Conservation (phyloP, 2,113 vertebrate species). For the Dipodomys merriami region DNA sequence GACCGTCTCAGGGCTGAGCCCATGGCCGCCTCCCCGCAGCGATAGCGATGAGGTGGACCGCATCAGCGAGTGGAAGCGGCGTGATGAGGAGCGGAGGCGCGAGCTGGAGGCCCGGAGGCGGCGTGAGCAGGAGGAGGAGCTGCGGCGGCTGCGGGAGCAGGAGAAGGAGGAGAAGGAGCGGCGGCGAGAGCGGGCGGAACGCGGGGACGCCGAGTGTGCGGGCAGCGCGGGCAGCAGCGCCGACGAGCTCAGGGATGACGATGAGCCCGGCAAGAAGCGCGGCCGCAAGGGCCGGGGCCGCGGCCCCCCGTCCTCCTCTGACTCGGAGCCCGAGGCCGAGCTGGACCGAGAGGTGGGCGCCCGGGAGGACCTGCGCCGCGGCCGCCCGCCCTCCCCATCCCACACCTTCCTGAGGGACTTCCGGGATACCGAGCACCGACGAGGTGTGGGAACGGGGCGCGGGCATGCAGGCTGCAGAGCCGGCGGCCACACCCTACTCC, state of each 20-base stretch:
- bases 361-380: background rate
- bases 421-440: no score
- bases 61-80: conserved; percentile 97
- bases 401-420: no score
- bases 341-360: conserved; percentile 84
- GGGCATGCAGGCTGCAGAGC: no score
- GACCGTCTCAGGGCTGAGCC: background rate
- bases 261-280: conserved; percentile 91
- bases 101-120: conserved; percentile 96
- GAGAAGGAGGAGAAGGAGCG: conserved; percentile 95
- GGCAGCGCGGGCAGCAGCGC: conserved; percentile 88
- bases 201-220: background rate
- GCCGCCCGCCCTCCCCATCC: no score
- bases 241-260: conserved; percentile 87
- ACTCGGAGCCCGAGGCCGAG: conserved; percentile 91
- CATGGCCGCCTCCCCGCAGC: background rate
- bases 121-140: conserved; percentile 95
- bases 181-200: conserved; percentile 91
- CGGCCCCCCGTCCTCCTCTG: conserved; percentile 88
- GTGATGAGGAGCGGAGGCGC: conserved; percentile 92
- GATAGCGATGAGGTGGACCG: conserved; percentile 93
- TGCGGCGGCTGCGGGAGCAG: conserved; percentile 92
- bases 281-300: conserved; percentile 90
- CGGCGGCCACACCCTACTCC: no score
- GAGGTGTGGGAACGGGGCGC: no score